Evolutionary conservation across 2,888 invertebrate genomes (phyloP).

Genomic region (Ariolimax columbianus): DNA sequence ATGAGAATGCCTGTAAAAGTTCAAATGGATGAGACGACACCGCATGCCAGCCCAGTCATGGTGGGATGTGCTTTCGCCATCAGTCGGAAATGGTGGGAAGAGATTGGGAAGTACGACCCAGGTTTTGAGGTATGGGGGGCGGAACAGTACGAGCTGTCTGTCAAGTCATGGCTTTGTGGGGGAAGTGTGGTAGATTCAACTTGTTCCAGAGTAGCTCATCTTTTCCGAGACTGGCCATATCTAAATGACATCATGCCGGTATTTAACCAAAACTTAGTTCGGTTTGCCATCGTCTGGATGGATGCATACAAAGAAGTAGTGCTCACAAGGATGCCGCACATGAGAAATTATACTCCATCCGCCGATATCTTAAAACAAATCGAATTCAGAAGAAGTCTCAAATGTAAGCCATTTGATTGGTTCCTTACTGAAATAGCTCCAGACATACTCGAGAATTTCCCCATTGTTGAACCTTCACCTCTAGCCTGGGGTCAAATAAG

Average conservation of each 20-base stretch:
- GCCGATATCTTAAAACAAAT: no score
- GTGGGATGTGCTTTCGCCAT: constrained; percentile 97
- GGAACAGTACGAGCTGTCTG: constrained; percentile 94
- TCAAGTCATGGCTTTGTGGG: constrained; percentile 82
- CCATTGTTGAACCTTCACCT: not conserved
- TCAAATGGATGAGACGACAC: constrained; percentile 36
- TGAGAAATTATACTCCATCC: no score
- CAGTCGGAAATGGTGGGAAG: constrained; percentile 93
- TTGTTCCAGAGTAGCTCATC: constrained; percentile 61
- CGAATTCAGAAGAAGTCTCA: constrained; percentile 20
- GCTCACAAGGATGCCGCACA: not conserved
- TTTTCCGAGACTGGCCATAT: constrained; percentile 5
- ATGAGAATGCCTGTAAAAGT: not conserved
- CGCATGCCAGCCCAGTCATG: constrained; percentile 49
- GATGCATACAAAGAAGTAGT: constrained; percentile 32
- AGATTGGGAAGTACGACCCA: constrained; percentile 95
- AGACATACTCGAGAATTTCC: constrained; percentile 11
- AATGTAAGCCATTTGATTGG: constrained; percentile 42
- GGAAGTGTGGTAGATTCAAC: constrained; percentile 58
- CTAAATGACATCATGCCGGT: not conserved
- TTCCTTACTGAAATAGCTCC: constrained; percentile 31
- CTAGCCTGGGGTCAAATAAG: constrained; percentile 2
- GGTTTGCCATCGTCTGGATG: constrained; percentile 37
- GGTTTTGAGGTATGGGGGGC: constrained; percentile 99
- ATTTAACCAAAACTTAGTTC: not conserved